Base-by-base conservation (phyloP, 2,113 vertebrate genomes). In the Eretmochelys imbricata region DNA sequence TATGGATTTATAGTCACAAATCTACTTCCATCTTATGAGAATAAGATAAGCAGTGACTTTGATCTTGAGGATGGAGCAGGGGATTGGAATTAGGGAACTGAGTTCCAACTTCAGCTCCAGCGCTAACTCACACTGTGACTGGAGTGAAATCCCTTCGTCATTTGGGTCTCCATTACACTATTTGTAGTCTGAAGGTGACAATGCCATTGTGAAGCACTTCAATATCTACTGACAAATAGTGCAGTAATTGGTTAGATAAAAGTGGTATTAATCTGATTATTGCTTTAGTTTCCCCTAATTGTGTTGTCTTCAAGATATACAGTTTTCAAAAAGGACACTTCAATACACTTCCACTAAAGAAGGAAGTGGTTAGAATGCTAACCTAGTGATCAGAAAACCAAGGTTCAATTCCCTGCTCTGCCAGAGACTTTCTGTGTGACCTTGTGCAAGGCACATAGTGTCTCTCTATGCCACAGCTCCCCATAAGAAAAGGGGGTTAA, bases 261-360 rank as follows among this genome's bases (percentile, higher is more conserved):
- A 59, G 81, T 35, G 82, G 25, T 24, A 76, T 65, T 65, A 83
- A 57, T 42, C 48, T 62, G 55, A 55, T 48, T 31, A 83, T 38
- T 83, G 35, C 42, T 83, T 59, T 57, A 4, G 29, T 16, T n/a
- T 25, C 22, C 35, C 62, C 62, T 35, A 35, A 75, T 75, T 38
- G 38, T 42, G 69, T 42, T 75, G n/a, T 24, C 69, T 75, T 38
- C 38, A 42, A 42, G 69, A 12, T 42, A 75, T 24, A 42, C n/a
- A 87, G 88, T 84, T 90, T 91, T 51, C 29, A 91, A 89, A 89
- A 96, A 48, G n/a, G 35, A 42, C 19, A 62, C 91, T 94, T 93
- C 55, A 76, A 62, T 53, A n/a, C 54, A 84, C 89, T 65, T 76
- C 19, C 31, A 11, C 65, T 88, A 22, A 38, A n/a, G 69, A 38